A percentile compares a stretch with the other conserved stretches of the same genome.
These are phyloP conservation scores for Lasioglossum villosulum DNA, from an alignment of 2,888 invertebrate species.

Conservation along the genomic window DNA sequence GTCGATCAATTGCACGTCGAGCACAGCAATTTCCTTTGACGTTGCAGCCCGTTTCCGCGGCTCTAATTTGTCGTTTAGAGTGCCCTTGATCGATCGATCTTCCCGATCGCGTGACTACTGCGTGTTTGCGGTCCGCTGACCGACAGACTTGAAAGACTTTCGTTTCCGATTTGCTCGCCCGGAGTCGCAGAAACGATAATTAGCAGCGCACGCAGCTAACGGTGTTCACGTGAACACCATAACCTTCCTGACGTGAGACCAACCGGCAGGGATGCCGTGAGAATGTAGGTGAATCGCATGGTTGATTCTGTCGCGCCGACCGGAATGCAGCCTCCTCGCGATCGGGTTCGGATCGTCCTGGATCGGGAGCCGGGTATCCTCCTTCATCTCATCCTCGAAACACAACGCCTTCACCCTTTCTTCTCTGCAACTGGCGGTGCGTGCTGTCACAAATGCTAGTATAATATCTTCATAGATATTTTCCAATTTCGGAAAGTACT, in stretches of 20 bases:
- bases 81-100: constrained; percentile 17
- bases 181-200: constrained; percentile 39
- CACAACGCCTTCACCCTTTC: background rate
- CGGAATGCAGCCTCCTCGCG: constrained; percentile 64
- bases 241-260: constrained; percentile 57
- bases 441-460: background rate
- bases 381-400: background rate
- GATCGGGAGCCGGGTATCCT: constrained; percentile 17
- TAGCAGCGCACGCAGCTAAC: constrained; percentile 53
- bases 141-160: constrained; percentile 27
- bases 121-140: background rate
- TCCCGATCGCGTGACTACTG: constrained; percentile 11
- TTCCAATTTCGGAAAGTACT: background rate
- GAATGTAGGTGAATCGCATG: constrained; percentile 80
- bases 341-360: constrained; percentile 35
- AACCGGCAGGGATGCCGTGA: constrained; percentile 69
- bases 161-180: constrained; percentile 32
- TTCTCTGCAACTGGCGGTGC: background rate
- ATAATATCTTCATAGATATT: background rate
- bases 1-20: constrained; percentile 11
- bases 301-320: constrained; percentile 59
- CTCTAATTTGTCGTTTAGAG: background rate
- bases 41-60: background rate
- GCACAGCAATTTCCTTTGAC: background rate
- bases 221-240: constrained; percentile 55